Evolutionary conservation across 2,113 vertebrate species (phyloP).

Genomic region (Cariama cristata): DNA sequence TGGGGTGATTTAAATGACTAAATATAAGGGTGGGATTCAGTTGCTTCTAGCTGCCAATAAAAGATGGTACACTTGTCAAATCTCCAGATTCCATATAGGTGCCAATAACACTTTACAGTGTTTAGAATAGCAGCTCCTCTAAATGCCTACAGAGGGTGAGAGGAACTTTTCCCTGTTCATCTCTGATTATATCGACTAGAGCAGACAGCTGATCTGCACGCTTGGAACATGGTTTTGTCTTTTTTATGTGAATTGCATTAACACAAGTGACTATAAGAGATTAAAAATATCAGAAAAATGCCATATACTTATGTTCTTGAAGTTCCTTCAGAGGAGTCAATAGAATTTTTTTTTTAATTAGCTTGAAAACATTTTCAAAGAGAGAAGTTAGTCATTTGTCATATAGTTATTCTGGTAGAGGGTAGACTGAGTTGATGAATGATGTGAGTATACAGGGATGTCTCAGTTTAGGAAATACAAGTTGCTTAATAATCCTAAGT

Average conservation of each 20-base stretch:
- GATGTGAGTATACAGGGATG: accelerated
- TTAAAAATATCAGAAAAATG: background rate
- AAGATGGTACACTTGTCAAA: background rate
- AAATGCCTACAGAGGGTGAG: background rate
- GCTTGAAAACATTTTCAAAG: background rate
- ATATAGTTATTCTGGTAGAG: background rate
- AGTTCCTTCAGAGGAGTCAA: background rate
- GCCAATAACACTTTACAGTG: background rate
- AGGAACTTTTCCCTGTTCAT: background rate
- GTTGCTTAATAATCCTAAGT: background rate
- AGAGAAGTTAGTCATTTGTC: background rate
- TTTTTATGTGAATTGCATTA: background rate
- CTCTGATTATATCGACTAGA: background rate
- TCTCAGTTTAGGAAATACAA: background rate
- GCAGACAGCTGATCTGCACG: background rate
- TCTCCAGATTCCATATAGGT: background rate
- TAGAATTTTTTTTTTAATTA: background rate
- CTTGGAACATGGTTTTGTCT: background rate
- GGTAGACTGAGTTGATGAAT: background rate
- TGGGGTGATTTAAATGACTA: background rate
- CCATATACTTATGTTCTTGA: background rate
- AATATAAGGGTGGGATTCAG: background rate
- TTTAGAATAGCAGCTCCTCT: background rate
- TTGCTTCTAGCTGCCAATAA: background rate
- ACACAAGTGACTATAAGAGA: background rate